These are phyloP conservation scores for Aphelenchoides bicaudatus DNA, from an alignment of 2,888 invertebrate species.

Conservation along the genomic window DNA sequence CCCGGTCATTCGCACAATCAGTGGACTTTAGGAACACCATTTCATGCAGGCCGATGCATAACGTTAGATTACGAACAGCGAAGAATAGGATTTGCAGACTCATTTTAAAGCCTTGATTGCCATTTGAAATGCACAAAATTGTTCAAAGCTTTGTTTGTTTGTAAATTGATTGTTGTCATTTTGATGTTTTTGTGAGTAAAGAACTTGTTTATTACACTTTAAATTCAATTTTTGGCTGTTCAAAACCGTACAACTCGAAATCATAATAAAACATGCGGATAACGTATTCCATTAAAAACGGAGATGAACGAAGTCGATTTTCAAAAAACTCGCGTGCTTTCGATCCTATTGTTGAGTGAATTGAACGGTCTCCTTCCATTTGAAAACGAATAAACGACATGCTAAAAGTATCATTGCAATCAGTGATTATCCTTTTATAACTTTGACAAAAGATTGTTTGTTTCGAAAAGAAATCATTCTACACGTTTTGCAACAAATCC, in stretches of 20 bases:
- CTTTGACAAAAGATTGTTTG: too few species aligned
- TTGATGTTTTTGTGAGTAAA: neutral
- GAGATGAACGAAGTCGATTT: conserved; percentile 37
- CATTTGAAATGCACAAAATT: too few species aligned
- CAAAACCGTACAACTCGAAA: conserved; percentile 27
- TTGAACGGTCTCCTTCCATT: conserved; percentile 26
- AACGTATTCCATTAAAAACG: conserved; percentile 55
- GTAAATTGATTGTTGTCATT: too few species aligned
- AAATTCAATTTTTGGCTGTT: neutral
- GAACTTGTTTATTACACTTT: neutral
- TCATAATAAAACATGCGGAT: conserved; percentile 56
- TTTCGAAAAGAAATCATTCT: too few species aligned
- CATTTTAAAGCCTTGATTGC: too few species aligned
- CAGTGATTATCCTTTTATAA: too few species aligned
- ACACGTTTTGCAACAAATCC: too few species aligned
- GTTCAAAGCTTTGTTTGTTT: too few species aligned
- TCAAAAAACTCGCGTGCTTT: conserved; percentile 41
- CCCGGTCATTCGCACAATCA: neutral
- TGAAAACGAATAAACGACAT: conserved; percentile 10
- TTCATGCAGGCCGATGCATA: neutral
- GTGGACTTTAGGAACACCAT: neutral
- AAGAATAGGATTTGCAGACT: neutral
- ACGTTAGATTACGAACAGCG: neutral
- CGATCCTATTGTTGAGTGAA: conserved; percentile 45
- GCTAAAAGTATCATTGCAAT: too few species aligned